Conservation (phyloP, 2,888 invertebrate species). For the Dicranocentrus wangi region DNA sequence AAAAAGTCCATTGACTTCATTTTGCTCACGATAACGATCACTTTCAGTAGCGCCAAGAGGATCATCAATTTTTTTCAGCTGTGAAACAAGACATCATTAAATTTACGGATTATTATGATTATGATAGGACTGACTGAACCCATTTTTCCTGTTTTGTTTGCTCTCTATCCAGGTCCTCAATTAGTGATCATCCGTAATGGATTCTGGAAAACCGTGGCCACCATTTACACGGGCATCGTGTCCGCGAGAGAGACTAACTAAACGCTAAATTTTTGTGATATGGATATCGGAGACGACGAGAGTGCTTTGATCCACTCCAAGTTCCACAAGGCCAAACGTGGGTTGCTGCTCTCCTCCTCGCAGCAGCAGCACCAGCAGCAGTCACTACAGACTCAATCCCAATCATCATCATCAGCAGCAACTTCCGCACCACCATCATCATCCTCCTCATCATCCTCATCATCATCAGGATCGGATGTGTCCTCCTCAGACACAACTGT, state of each 20-base stretch:
- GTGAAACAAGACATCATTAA: no score
- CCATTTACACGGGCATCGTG: constrained; percentile 30
- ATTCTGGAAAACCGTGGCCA: constrained; percentile 38
- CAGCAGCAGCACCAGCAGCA: constrained; percentile 6
- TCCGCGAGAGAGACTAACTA: constrained; percentile 39
- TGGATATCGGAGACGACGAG: constrained; percentile 72
- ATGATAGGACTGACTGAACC: no score
- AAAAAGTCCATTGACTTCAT: no score
- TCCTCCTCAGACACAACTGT: constrained; percentile 33
- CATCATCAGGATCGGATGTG: constrained; percentile 40
- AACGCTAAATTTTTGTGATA: constrained; percentile 66
- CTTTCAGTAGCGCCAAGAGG: no score
- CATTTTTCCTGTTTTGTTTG: neutral
- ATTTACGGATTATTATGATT: no score
- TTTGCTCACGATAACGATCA: no score
- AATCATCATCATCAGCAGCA: constrained; percentile 14
- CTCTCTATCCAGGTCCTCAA: constrained; percentile 63
- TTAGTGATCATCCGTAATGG: constrained; percentile 68
- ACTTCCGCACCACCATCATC: constrained; percentile 13
- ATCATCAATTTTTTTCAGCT: no score
- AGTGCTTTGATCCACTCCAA: constrained; percentile 72
- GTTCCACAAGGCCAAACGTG: constrained; percentile 72
- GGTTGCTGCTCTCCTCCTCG: constrained; percentile 58
- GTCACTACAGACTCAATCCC: constrained; percentile 24
- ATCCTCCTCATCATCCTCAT: constrained; percentile 32